Percentiles rank a stretch among this genome's conserved stretches.
These are phyloP conservation scores for Gerosis bhagava DNA, from an alignment of 2,888 invertebrate species.

Conservation along the genomic window DNA sequence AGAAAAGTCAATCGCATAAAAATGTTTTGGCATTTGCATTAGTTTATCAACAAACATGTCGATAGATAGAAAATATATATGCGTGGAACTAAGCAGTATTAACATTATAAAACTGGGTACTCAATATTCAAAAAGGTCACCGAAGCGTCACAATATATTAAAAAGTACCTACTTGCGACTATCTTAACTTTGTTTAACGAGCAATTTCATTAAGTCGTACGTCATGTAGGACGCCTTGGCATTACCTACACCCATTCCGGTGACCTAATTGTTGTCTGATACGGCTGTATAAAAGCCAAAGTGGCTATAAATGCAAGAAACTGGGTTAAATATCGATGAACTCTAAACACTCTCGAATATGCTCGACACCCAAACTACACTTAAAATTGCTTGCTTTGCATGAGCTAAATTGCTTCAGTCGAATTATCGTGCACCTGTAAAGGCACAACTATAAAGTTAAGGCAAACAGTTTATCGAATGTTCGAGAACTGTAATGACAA, in stretches of 20 bases:
- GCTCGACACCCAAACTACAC: constrained; percentile 37
- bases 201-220: constrained; percentile 48
- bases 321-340: constrained; percentile 76
- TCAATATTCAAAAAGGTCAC: too few relatives aligned
- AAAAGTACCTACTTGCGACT: background rate
- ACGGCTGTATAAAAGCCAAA: constrained; percentile 61
- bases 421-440: constrained; percentile 22
- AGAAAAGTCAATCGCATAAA: too few relatives aligned
- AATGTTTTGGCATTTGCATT: too few relatives aligned
- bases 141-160: too few relatives aligned
- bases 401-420: constrained; percentile 33
- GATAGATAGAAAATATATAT: too few relatives aligned
- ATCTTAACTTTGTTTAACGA: constrained; percentile 39
- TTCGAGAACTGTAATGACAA: too few relatives aligned
- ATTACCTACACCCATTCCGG: constrained; percentile 63
- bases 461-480: constrained; percentile 20
- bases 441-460: constrained; percentile 18
- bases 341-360: constrained; percentile 54
- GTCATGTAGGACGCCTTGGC: constrained; percentile 55
- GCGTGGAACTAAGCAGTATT: too few relatives aligned
- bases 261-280: constrained; percentile 76
- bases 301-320: constrained; percentile 74
- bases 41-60: too few relatives aligned
- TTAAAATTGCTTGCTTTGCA: constrained; percentile 46
- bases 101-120: too few relatives aligned